A percentile compares a stretch with the other conserved stretches of the same genome.
phyloP scores from a whole-genome alignment of 2,797 vertebrate genomes.

The Bradypodion pumilum region DNA sequence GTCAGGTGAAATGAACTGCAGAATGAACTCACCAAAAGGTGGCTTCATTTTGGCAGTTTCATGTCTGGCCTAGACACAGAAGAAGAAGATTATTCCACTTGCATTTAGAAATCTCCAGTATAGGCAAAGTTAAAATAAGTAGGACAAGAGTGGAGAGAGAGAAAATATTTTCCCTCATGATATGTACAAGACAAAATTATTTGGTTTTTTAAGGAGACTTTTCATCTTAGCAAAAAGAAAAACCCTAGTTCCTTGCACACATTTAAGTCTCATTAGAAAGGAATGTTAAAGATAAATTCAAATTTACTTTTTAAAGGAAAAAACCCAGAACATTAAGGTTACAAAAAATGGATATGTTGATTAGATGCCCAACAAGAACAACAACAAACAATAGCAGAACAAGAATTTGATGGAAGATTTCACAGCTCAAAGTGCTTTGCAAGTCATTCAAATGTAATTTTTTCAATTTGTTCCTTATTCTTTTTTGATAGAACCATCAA shows the following conservation, averaged over 20 bases:
- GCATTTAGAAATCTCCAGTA: constrained; percentile 17
- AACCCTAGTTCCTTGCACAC: neutral
- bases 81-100: neutral
- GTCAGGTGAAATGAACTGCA: too few relatives aligned
- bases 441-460: neutral
- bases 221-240: neutral
- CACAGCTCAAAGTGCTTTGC: neutral
- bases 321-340: neutral
- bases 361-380: neutral
- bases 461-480: neutral
- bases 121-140: neutral
- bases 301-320: too few relatives aligned
- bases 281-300: neutral
- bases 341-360: neutral
- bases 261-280: neutral
- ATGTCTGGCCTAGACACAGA: too few relatives aligned
- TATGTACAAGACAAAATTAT: neutral
- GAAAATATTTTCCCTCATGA: neutral
- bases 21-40: too few relatives aligned
- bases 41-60: too few relatives aligned
- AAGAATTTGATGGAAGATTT: neutral
- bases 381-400: too few relatives aligned
- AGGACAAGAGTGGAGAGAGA: neutral
- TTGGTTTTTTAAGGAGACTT: neutral
- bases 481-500: neutral